A percentile compares a stretch with the other conserved stretches of the same genome.
phyloP scores from a whole-genome alignment of 2,888 invertebrate genomes.

The Stratiomys singularior region DNA sequence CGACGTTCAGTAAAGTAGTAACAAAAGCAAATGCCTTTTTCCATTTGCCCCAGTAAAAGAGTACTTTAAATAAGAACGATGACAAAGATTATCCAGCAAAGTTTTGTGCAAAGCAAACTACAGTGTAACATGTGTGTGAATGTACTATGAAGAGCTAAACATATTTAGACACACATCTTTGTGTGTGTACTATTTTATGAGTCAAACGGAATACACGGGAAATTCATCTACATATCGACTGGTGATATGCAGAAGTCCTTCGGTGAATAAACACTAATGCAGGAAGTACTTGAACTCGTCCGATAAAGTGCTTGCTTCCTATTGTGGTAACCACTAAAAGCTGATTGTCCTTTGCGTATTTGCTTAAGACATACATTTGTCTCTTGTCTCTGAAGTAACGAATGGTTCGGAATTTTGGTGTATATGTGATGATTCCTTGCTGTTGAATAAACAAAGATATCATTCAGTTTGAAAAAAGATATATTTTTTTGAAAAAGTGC shows the following conservation, averaged over 20 bases:
- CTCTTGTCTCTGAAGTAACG: too few species aligned
- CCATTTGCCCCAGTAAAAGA: neutral
- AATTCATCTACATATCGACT: neutral
- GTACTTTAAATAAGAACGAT: constrained; percentile 5
- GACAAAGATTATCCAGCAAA: constrained; percentile 21
- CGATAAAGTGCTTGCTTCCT: constrained; percentile 41
- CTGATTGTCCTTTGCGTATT: constrained; percentile 15
- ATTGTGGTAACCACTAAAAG: constrained; percentile 42
- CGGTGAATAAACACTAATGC: constrained; percentile 27
- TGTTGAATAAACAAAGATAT: too few species aligned
- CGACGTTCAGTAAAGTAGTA: neutral
- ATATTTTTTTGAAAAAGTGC: too few species aligned
- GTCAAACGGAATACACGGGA: neutral
- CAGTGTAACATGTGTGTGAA: neutral
- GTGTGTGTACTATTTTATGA: neutral
- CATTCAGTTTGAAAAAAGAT: too few species aligned
- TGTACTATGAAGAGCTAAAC: neutral
- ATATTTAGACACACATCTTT: neutral
- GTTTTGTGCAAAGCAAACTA: neutral
- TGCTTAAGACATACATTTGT: too few species aligned
- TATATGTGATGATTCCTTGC: too few species aligned
- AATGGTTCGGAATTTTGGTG: too few species aligned
- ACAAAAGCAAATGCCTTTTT: constrained; percentile 22
- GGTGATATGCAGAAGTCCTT: constrained; percentile 16
- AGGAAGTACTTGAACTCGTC: constrained; percentile 35